Percentiles rank a stretch among this genome's conserved stretches.
These are phyloP conservation scores for Chaenocephalus aceratus DNA, from an alignment of 2,113 vertebrate genomes.

Conservation along the genomic window DNA sequence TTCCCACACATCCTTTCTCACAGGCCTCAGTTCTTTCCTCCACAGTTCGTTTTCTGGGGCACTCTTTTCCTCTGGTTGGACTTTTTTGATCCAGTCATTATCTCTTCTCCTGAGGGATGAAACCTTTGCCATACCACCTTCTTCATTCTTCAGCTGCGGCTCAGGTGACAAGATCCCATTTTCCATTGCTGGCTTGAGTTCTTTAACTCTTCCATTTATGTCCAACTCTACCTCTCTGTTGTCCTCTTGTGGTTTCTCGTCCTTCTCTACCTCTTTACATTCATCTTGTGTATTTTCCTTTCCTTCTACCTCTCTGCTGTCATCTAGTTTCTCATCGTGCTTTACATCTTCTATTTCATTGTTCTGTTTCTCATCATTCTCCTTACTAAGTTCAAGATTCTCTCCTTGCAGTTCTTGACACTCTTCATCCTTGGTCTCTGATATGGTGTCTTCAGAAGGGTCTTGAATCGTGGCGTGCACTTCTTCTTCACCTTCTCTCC, in stretches of 20 bases:
- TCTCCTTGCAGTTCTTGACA: background rate
- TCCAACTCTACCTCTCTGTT: slow-evolving; percentile 15
- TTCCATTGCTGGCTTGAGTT: slow-evolving; percentile 20
- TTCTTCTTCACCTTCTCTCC: background rate
- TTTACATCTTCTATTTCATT: background rate
- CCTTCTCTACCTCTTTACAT: background rate
- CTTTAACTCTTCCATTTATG: slow-evolving; percentile 53
- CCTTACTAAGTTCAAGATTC: background rate
- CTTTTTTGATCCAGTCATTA: slow-evolving; percentile 65
- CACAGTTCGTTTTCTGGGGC: slow-evolving; percentile 42
- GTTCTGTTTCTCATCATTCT: background rate
- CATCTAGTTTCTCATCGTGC: background rate
- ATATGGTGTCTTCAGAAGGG: background rate
- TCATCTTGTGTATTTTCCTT: background rate
- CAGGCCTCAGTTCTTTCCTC: slow-evolving; percentile 58
- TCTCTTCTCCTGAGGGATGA: slow-evolving; percentile 52
- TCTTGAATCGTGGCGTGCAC: background rate
- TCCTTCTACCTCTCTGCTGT: background rate
- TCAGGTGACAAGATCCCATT: slow-evolving; percentile 26
- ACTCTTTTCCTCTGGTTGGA: slow-evolving; percentile 3
- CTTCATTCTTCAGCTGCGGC: slow-evolving; percentile 15
- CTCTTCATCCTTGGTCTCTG: background rate
- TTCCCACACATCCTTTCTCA: slow-evolving; percentile 49
- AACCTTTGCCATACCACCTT: slow-evolving; percentile 15
- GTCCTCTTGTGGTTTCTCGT: background rate